Conservation (phyloP, 2,113 vertebrate genomes). For the Ophthalmolycus amberensis region DNA sequence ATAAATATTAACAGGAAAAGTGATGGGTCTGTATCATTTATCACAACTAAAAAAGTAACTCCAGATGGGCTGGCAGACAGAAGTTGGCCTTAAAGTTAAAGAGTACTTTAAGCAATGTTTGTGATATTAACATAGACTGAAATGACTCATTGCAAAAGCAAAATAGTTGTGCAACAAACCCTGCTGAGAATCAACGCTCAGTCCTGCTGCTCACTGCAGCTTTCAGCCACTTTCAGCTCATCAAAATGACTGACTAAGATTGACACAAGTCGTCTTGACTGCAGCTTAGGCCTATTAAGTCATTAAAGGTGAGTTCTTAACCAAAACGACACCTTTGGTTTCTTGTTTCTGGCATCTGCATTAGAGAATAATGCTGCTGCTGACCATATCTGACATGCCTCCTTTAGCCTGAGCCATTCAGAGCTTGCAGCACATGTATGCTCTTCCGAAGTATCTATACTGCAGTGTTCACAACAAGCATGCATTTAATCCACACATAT, state of each 20-base stretch:
- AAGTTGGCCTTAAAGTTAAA: background rate
- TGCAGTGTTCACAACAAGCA: background rate
- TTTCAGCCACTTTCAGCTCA: background rate
- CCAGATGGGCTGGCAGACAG: background rate
- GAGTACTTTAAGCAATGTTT: background rate
- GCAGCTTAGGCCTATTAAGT: background rate
- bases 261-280: background rate
- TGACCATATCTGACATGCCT: background rate
- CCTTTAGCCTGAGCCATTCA: background rate
- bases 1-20: constrained; percentile 8
- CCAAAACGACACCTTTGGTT: background rate
- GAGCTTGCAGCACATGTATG: background rate
- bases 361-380: background rate
- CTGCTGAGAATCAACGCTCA: background rate
- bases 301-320: background rate
- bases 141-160: background rate
- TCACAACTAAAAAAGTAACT: background rate
- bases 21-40: background rate
- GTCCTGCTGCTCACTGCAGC: background rate
- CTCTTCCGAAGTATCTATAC: background rate
- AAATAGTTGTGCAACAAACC: background rate
- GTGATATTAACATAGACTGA: background rate
- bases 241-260: background rate
- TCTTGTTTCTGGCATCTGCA: background rate
- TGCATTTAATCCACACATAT: background rate